Evolutionary conservation across 35 echinoderm and acorn worm genomes (phyloP).

Genomic region (Anneissia japonica): DNA sequence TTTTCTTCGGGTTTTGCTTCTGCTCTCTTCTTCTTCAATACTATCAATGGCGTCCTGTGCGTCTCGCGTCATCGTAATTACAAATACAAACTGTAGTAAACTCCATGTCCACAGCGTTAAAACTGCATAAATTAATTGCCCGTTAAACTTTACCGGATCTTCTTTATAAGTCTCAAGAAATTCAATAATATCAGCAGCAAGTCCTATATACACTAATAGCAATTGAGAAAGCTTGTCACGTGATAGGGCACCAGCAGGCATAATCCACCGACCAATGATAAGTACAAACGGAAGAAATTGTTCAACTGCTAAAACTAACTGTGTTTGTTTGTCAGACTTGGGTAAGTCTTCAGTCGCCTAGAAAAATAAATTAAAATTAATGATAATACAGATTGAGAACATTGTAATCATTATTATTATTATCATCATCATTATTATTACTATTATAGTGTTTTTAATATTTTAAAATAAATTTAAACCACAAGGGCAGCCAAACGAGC

Average conservation of each 20-base stretch:
- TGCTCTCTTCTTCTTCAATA: background rate
- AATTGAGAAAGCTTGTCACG: conserved; percentile 75
- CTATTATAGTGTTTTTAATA: no score
- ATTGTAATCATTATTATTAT: no score
- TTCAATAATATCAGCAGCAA: conserved; percentile 72
- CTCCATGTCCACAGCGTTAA: conserved; percentile 52
- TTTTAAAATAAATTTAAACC: no score
- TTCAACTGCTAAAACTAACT: conserved; percentile 38
- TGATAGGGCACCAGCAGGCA: conserved; percentile 51
- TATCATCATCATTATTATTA: no score
- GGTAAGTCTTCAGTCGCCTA: background rate
- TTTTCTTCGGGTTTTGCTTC: background rate
- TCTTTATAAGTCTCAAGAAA: conserved; percentile 49
- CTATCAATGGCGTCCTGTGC: background rate
- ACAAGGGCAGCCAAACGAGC: no score
- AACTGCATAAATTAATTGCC: conserved; percentile 12
- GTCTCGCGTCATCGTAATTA: conserved; percentile 43
- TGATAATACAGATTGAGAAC: no score
- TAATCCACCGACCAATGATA: conserved; percentile 62
- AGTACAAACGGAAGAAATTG: conserved; percentile 48
- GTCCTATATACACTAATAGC: conserved; percentile 66
- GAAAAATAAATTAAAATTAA: no score
- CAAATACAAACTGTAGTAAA: conserved; percentile 56
- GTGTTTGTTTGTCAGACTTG: background rate
- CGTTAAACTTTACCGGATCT: conserved; percentile 24